phyloP scores from a whole-genome alignment of 2,797 vertebrate genomes.

The Alfaro cultratus region DNA sequence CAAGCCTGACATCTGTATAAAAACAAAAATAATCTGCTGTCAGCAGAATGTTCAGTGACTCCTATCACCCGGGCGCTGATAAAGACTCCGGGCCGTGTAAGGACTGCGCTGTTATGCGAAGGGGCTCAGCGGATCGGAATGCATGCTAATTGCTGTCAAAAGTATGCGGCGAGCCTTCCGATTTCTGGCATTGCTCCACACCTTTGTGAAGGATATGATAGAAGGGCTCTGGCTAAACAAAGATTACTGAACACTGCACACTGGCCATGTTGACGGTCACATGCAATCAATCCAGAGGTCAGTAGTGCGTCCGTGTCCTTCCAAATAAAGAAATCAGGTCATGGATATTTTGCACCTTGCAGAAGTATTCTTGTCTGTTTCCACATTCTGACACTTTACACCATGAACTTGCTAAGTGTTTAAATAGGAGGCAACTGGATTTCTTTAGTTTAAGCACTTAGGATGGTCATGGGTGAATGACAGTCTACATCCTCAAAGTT shows the following conservation, averaged over 20 bases:
- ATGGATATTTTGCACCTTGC: constrained; percentile 31
- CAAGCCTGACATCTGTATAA: constrained; percentile 88
- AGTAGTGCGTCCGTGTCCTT: constrained; percentile 71
- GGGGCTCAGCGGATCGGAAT: constrained; percentile 95
- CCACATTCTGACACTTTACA: not conserved
- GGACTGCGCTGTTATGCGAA: constrained; percentile 85
- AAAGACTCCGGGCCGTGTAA: constrained; percentile 83
- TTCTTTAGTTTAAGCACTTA: not conserved
- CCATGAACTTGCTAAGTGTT: not conserved
- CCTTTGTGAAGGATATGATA: constrained; percentile 81
- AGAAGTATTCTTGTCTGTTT: constrained; percentile 55
- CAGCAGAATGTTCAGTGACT: constrained; percentile 88
- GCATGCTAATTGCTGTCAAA: constrained; percentile 95
- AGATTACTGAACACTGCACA: constrained; percentile 84
- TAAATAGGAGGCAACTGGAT: not conserved
- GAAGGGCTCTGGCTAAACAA: constrained; percentile 77
- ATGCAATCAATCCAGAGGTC: constrained; percentile 82
- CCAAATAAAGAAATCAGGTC: constrained; percentile 69
- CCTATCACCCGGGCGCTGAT: constrained; percentile 85
- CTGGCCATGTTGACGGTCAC: constrained; percentile 81
- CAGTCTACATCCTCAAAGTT: not conserved
- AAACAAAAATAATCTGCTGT: constrained; percentile 93
- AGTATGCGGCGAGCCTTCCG: constrained; percentile 81
- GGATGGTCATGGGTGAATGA: not conserved
- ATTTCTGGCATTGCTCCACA: constrained; percentile 79